Conservation (phyloP, 2,888 invertebrate species). For the Drosophila subquinaria region DNA sequence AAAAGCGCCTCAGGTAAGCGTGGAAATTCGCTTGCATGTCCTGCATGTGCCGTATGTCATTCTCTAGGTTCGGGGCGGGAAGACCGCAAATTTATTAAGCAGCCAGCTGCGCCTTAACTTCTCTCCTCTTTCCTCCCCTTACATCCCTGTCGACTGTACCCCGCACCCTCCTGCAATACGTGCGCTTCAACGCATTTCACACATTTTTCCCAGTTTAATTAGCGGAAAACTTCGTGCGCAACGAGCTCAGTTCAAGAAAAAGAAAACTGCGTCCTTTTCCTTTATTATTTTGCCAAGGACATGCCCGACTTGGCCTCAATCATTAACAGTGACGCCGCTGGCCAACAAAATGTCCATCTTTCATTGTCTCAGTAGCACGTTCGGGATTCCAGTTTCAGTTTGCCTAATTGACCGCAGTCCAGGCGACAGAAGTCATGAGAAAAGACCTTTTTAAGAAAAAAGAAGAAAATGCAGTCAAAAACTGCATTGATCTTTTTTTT, state of each 20-base stretch:
- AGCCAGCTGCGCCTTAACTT: conserved; percentile 62
- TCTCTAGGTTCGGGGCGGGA: conserved; percentile 69
- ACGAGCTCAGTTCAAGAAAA: conserved; percentile 28
- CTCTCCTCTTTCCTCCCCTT: conserved; percentile 5
- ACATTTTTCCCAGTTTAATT: conserved; percentile 62
- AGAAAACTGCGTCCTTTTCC: conserved; percentile 17
- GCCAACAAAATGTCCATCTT: conserved; percentile 21
- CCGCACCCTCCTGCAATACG: conserved; percentile 40
- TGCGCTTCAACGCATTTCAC: conserved; percentile 68
- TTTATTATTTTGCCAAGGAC: conserved; percentile 46
- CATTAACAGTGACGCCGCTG: conserved; percentile 54
- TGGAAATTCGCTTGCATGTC: conserved; percentile 58
- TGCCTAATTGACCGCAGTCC: conserved; percentile 48
- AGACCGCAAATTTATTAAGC: conserved; percentile 80
- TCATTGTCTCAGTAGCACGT: conserved; percentile 44
- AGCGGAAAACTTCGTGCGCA: conserved; percentile 62
- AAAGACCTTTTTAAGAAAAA: conserved; percentile 29
- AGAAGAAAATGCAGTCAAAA: conserved; percentile 8
- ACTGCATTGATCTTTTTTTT: conserved; percentile 20
- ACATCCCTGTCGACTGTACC: conserved; percentile 5
- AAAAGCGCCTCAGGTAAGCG: conserved; percentile 64
- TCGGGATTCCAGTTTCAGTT: conserved; percentile 14
- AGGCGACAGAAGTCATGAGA: conserved; percentile 53
- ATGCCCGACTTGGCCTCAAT: conserved; percentile 21
- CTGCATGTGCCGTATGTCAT: conserved; percentile 40